Conservation (phyloP, 2,888 invertebrate species). For the Nebria brevicollis region DNA sequence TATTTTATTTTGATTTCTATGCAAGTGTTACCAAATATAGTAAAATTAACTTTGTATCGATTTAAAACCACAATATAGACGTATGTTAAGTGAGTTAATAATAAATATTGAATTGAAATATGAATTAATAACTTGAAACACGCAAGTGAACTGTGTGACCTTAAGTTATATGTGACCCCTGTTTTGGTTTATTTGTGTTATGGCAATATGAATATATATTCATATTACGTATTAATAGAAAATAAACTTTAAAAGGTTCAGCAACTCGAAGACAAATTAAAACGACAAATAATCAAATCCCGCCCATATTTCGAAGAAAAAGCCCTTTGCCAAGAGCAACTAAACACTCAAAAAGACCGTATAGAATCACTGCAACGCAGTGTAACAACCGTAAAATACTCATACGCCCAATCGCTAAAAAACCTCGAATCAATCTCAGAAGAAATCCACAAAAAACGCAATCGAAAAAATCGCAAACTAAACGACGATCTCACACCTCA, state of each 20-base stretch:
- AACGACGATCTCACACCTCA: slow-evolving; percentile 62
- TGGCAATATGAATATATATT: no score
- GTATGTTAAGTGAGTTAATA: no score
- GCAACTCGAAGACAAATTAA: slow-evolving; percentile 83
- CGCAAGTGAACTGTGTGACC: no score
- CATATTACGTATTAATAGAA: not conserved
- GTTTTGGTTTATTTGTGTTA: no score
- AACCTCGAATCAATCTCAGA: slow-evolving; percentile 91
- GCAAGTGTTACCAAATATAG: not conserved
- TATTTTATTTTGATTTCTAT: not conserved
- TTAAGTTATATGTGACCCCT: no score
- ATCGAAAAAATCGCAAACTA: slow-evolving; percentile 62
- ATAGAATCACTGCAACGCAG: slow-evolving; percentile 84
- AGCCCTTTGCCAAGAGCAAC: slow-evolving; percentile 83
- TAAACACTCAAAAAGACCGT: slow-evolving; percentile 85
- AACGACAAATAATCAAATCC: slow-evolving; percentile 85
- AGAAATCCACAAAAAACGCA: slow-evolving; percentile 81
- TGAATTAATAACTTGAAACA: no score
- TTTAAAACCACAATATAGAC: no score
- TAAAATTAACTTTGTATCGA: no score
- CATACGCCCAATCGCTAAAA: slow-evolving; percentile 84
- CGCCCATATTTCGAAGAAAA: slow-evolving; percentile 93
- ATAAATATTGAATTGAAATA: no score
- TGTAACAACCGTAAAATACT: slow-evolving; percentile 80
- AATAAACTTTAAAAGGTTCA: slow-evolving; percentile 67